phyloP scores from a whole-genome alignment of 2,797 vertebrate genomes.

The Sebastolobus altivelis region DNA sequence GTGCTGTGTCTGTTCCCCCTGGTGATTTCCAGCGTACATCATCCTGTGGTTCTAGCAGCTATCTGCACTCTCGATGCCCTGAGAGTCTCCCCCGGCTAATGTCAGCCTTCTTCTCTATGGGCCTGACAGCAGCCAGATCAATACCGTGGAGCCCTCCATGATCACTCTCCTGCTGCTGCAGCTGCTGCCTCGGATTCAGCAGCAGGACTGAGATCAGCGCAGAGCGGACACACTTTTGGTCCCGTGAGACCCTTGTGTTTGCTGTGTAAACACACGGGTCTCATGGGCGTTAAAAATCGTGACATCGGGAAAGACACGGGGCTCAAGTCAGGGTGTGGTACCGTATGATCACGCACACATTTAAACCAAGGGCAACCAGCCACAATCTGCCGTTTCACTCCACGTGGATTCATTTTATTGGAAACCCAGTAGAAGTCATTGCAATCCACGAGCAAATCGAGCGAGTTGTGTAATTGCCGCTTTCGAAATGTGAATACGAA shows the following conservation, averaged over 20 bases:
- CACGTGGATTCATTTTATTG: background rate
- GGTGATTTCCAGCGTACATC: conserved; percentile 26
- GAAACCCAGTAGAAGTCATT: conserved; percentile 16
- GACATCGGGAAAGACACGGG: conserved; percentile 18
- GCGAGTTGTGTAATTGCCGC: conserved; percentile 32
- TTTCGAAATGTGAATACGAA: conserved; percentile 52
- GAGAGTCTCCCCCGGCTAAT: conserved; percentile 51
- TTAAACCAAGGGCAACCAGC: conserved; percentile 3
- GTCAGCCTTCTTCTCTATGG: conserved; percentile 48
- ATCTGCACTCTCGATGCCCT: conserved; percentile 30
- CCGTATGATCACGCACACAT: conserved; percentile 16
- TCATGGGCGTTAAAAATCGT: conserved; percentile 9
- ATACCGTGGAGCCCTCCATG: conserved; percentile 58
- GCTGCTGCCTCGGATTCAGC: conserved; percentile 46
- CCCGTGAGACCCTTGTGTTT: conserved; percentile 16
- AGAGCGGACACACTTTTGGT: conserved; percentile 11
- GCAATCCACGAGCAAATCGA: conserved; percentile 25
- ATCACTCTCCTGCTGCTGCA: conserved; percentile 55
- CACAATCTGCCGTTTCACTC: conserved; percentile 15
- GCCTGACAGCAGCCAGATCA: conserved; percentile 64
- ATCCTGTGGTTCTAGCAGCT: conserved; percentile 38
- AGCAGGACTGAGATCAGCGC: conserved; percentile 32
- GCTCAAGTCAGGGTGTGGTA: conserved; percentile 16
- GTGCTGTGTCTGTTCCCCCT: conserved; percentile 10
- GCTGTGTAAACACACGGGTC: conserved; percentile 24